Evolutionary conservation across 2,888 invertebrate genomes (phyloP).

Genomic region (Eurytoma californica): DNA sequence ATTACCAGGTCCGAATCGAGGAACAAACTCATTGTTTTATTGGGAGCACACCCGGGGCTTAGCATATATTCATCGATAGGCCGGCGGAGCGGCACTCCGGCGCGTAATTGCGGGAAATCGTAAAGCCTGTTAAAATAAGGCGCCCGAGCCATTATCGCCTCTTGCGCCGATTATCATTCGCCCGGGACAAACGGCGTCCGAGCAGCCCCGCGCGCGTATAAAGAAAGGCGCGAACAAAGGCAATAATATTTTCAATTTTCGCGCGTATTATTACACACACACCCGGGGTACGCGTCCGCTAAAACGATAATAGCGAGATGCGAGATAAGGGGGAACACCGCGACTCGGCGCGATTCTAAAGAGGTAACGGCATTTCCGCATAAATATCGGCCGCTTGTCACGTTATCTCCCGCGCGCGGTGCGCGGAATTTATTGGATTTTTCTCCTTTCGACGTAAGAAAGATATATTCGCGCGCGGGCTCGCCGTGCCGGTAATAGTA

Average conservation of each 20-base stretch:
- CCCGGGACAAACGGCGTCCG: slow-evolving; percentile 21
- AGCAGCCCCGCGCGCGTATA: not conserved
- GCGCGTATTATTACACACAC: slow-evolving; percentile 17
- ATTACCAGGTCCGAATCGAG: slow-evolving; percentile 20
- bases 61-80: slow-evolving; percentile 22
- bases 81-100: not conserved
- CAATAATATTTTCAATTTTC: slow-evolving; percentile 54
- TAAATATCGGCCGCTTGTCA: slow-evolving; percentile 39
- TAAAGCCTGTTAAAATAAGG: slow-evolving; percentile 39
- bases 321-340: slow-evolving; percentile 24
- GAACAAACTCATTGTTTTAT: slow-evolving; percentile 42
- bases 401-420: slow-evolving; percentile 41
- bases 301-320: slow-evolving; percentile 30
- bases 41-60: slow-evolving; percentile 8
- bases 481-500: slow-evolving; percentile 53
- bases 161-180: slow-evolving; percentile 37
- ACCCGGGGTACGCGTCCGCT: not conserved
- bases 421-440: slow-evolving; percentile 25
- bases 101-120: slow-evolving; percentile 46
- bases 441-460: slow-evolving; percentile 5
- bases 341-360: slow-evolving; percentile 10
- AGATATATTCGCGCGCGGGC: not conserved
- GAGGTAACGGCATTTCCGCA: slow-evolving; percentile 48
- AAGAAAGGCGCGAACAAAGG: slow-evolving; percentile 42
- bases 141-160: slow-evolving; percentile 45